Conservation (phyloP, 2,888 invertebrate genomes). For the Zelleria hepariella region DNA sequence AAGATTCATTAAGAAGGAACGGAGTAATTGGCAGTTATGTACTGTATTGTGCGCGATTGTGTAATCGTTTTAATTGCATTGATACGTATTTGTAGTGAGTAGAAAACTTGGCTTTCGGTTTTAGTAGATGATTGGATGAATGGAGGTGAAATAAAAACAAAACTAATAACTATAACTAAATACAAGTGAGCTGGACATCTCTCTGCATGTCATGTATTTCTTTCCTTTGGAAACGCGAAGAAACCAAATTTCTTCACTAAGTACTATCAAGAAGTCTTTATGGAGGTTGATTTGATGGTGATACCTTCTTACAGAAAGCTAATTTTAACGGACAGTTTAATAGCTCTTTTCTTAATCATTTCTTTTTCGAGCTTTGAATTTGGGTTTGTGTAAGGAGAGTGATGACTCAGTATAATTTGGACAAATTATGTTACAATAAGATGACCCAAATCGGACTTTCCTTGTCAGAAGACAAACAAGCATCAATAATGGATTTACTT, state of each 20-base stretch:
- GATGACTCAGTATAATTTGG: too few relatives aligned
- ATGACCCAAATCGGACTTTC: background rate
- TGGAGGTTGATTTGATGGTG: too few relatives aligned
- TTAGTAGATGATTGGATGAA: background rate
- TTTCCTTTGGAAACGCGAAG: too few relatives aligned
- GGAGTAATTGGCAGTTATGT: background rate
- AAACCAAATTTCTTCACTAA: too few relatives aligned
- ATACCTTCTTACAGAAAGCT: too few relatives aligned
- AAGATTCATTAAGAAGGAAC: background rate
- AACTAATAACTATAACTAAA: background rate
- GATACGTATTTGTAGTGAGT: conserved; percentile 1
- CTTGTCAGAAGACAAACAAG: background rate
- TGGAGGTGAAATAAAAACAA: background rate
- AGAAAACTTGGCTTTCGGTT: background rate
- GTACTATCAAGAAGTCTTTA: too few relatives aligned
- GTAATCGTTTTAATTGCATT: conserved; percentile 39
- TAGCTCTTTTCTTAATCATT: too few relatives aligned
- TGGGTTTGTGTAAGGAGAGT: too few relatives aligned
- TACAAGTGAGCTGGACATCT: background rate
- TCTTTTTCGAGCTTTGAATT: too few relatives aligned
- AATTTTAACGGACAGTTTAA: too few relatives aligned
- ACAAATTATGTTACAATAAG: background rate
- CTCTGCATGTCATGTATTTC: too few relatives aligned
- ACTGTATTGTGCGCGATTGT: conserved; percentile 28
- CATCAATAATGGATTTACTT: background rate